phyloP scores from a whole-genome alignment of 2,113 vertebrate species.

The Neodon shergylaensis region DNA sequence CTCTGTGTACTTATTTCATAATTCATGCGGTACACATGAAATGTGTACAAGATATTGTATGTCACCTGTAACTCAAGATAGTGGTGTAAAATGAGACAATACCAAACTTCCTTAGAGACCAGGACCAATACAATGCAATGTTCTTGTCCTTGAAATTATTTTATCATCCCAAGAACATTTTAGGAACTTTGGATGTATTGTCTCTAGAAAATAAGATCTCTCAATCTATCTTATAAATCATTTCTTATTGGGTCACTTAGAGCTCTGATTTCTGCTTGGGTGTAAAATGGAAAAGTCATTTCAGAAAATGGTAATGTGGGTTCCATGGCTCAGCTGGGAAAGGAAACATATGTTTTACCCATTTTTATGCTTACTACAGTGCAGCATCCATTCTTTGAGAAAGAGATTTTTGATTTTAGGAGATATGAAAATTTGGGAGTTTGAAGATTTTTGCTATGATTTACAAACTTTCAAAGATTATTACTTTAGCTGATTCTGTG shows the following conservation, averaged over 20 bases:
- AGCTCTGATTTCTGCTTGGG: not conserved
- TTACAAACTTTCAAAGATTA: not conserved
- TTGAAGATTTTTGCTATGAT: not conserved
- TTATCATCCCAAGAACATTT: not conserved
- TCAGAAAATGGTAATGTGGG: not conserved
- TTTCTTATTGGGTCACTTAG: slow-evolving; percentile 27
- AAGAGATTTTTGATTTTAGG: not conserved
- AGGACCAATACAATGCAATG: not conserved
- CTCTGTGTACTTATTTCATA: not conserved
- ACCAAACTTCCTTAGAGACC: not conserved
- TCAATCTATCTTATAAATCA: slow-evolving; percentile 12
- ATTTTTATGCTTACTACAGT: not conserved
- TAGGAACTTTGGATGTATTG: not conserved
- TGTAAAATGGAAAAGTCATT: not conserved
- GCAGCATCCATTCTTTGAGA: not conserved
- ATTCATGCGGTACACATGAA: not conserved
- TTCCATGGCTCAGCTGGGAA: not conserved
- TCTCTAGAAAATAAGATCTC: not conserved
- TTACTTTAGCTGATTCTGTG: not conserved
- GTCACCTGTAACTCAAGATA: not conserved
- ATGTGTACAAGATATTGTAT: too few species aligned
- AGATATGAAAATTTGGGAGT: not conserved
- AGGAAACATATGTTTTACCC: not conserved
- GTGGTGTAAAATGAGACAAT: not conserved
- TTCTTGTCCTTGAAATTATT: not conserved